phyloP scores from a whole-genome alignment of 2,113 vertebrate species.

The Nestor notabilis region DNA sequence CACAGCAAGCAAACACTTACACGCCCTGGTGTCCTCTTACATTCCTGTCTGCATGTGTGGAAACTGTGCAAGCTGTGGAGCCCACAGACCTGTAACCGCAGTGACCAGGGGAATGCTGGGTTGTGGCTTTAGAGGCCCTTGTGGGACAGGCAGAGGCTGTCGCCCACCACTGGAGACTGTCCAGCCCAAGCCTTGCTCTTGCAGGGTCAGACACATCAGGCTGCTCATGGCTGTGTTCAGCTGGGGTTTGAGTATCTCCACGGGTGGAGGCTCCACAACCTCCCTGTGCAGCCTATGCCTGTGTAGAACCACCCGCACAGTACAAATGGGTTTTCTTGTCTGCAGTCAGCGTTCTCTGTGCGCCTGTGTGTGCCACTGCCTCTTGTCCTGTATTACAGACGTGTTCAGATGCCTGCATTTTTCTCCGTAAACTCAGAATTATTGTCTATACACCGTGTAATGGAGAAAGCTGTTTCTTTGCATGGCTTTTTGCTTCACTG shows the following conservation, averaged over 20 bases:
- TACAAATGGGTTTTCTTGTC: not conserved
- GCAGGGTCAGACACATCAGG: not conserved
- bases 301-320: not conserved
- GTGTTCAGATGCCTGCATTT: not conserved
- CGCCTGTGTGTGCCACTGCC: not conserved
- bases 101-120: not conserved
- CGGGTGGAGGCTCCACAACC: not conserved
- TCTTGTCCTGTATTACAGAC: not conserved
- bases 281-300: not conserved
- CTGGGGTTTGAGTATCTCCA: not conserved
- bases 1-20: not conserved
- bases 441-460: not conserved
- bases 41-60: not conserved
- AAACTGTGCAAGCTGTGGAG: not conserved
- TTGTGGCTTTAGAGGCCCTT: not conserved
- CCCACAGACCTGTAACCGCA: not conserved
- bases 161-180: not conserved
- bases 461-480: not conserved
- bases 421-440: not conserved
- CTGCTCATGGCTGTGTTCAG: not conserved
- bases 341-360: not conserved
- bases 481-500: not conserved
- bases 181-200: not conserved
- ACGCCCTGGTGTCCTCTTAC: not conserved
- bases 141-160: not conserved